Evolutionary conservation across 2,888 invertebrate species (phyloP), one percentile per base, ranked within the genome.

Genomic region (Eupithecia dodoneata): DNA sequence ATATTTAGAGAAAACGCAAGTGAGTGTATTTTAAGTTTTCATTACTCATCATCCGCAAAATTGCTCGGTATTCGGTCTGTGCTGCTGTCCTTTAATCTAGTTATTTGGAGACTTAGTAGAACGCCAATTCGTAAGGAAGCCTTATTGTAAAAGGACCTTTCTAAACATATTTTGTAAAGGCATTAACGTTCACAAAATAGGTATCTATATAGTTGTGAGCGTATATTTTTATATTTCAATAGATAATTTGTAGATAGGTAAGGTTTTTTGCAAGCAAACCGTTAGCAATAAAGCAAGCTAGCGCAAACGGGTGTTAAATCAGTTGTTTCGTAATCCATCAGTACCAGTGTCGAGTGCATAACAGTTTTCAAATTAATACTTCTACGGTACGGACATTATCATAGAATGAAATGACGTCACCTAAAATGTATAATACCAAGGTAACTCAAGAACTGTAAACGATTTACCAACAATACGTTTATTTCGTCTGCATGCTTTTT

Each of bases 401-500:
- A 30, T 47, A 63, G 13, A 71, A 49, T 47, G n/a, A 71, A 75
- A 65, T 75, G 66, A 72, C 75, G 47, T 69, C 55, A 72, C 5
- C 70, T 55, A 15, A 66, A 75, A 72, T 67, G 44, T 65, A 75
- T 75, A n/a, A n/a, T 55, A 55, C 72, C 71, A 72, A 67, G 66
- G 75, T 66, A 67, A 67, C 15, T 55, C 71, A 65, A 65, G 49
- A 30, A 30, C 30, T 30, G 75, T 44, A 13, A 55, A 67, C 42
- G 75, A 18, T 55, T 67, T 71, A 70, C 55, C 63, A 47, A 65
- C 63, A 74, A 55, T 74, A 67, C 45, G 30, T 59, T 30, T 15
- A 41, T 63, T 47, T 63, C 42, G 63, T 9, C 10, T 10, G 30
- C 63, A 63, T 9, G 63, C 18, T 52, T 47, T 7, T 10, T 10